A percentile compares a stretch with the other conserved stretches of the same genome.
phyloP scores from a whole-genome alignment of 2,888 invertebrate genomes.

The Drosophila nr. fundita region DNA sequence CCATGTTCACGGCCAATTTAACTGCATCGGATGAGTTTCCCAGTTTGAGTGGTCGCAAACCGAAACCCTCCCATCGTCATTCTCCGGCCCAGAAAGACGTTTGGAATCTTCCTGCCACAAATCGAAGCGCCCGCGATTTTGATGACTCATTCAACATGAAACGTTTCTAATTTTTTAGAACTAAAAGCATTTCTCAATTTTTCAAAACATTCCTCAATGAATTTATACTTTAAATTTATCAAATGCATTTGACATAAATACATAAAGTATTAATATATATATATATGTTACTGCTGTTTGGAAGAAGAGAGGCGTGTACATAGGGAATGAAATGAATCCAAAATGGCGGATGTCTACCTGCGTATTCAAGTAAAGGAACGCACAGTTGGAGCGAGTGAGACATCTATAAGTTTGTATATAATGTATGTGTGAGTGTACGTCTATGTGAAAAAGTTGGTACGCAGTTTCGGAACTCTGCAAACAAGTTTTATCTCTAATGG shows the following conservation, averaged over 20 bases:
- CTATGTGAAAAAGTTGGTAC: neutral
- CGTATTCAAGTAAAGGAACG: neutral
- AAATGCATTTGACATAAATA: neutral
- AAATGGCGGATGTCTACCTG: neutral
- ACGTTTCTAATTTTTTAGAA: neutral
- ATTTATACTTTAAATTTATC: neutral
- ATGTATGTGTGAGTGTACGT: no score
- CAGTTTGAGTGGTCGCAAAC: constrained; percentile 18
- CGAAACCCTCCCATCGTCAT: neutral
- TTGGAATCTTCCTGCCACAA: constrained; percentile 28
- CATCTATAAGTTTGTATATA: neutral
- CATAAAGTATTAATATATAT: neutral
- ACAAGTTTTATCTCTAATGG: neutral
- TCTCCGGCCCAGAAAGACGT: neutral
- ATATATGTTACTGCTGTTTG: neutral
- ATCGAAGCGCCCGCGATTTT: neutral
- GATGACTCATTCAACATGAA: constrained; percentile 34
- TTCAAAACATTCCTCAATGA: neutral
- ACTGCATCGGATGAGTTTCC: constrained; percentile 36
- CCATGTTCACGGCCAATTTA: constrained; percentile 16
- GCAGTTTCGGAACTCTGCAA: neutral
- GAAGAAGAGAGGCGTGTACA: neutral
- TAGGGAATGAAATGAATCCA: neutral
- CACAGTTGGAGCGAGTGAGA: neutral
- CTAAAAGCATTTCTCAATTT: neutral